A percentile compares a stretch with the other conserved stretches of the same genome.
These are phyloP conservation scores for Euzophera pinguis DNA, from an alignment of 2,888 invertebrate genomes.

Conservation along the genomic window DNA sequence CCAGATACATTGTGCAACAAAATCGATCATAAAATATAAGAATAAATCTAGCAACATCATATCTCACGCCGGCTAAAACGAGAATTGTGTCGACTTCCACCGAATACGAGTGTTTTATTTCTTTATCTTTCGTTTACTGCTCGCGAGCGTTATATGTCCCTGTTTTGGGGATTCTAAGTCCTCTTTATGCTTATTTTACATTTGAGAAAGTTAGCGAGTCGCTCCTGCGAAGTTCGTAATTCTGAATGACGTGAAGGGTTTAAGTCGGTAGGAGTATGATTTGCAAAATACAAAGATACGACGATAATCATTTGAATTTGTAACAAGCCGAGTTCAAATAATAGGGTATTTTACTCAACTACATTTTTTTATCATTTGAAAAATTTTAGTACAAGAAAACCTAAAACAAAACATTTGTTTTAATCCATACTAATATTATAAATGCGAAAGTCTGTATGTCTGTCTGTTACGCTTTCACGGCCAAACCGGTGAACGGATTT, in stretches of 20 bases:
- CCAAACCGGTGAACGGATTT: too few relatives aligned
- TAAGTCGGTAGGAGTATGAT: slow-evolving; percentile 3
- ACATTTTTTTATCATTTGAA: too few relatives aligned
- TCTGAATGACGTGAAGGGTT: background rate
- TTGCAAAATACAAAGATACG: slow-evolving; percentile 2
- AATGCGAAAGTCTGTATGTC: too few relatives aligned
- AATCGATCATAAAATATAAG: background rate
- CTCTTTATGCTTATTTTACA: slow-evolving; percentile 39
- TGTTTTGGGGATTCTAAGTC: slow-evolving; percentile 35
- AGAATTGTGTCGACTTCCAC: slow-evolving; percentile 4
- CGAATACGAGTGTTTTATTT: slow-evolving; percentile 36
- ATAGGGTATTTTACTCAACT: too few relatives aligned
- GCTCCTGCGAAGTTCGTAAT: slow-evolving; percentile 1
- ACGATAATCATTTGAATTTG: slow-evolving; percentile 3
- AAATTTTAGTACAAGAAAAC: too few relatives aligned
- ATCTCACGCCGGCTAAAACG: slow-evolving; percentile 4
- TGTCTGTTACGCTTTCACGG: too few relatives aligned
- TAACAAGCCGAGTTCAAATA: background rate
- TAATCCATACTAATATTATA: too few relatives aligned
- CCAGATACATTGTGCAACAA: background rate
- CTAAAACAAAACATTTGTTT: too few relatives aligned
- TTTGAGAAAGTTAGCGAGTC: slow-evolving; percentile 21
- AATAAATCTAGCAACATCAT: background rate
- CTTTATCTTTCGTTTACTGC: slow-evolving; percentile 46
- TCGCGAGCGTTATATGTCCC: slow-evolving; percentile 35